Conservation (phyloP, 1,140 invertebrate species). For the Xylocopa sonorina region DNA sequence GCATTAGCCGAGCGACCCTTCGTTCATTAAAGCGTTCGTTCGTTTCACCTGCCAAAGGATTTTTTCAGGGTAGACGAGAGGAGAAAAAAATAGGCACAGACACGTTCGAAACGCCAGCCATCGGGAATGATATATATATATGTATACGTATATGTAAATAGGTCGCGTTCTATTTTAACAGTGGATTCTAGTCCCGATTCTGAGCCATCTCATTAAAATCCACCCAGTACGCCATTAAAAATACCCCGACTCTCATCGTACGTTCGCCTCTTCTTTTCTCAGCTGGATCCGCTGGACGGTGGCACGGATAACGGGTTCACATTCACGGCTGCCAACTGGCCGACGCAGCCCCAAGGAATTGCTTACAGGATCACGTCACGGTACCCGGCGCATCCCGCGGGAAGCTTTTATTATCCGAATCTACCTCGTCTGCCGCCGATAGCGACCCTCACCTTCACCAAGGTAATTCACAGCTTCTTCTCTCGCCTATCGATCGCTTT, state of each 20-base stretch:
- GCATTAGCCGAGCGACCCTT: conserved; percentile 3
- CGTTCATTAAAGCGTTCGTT: conserved; percentile 17
- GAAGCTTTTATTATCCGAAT: conserved; percentile 97
- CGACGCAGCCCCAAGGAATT: conserved; percentile 93
- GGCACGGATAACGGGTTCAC: conserved; percentile 98
- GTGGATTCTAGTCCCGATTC: not conserved
- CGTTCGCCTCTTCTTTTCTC: conserved; percentile 58
- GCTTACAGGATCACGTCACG: conserved; percentile 95
- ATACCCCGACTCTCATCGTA: not conserved
- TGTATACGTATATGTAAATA: too few species aligned
- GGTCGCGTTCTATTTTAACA: conserved; percentile 33
- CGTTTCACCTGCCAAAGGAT: conserved; percentile 6
- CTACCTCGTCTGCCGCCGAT: conserved; percentile 93
- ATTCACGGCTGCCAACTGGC: conserved; percentile 97
- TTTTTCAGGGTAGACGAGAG: not conserved
- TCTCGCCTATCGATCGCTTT: too few species aligned
- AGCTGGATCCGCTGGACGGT: conserved; percentile 97
- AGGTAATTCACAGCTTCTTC: conserved; percentile 83
- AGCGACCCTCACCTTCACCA: conserved; percentile 94
- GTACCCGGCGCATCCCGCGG: conserved; percentile 95
- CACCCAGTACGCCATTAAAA: conserved; percentile 13
- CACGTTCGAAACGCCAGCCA: not conserved
- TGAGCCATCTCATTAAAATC: conserved; percentile 42
- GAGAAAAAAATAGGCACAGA: not conserved
- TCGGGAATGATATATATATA: conserved; percentile 12